Evolutionary conservation across 1,140 invertebrate species (phyloP).

Genomic region (Hycleus cichorii): DNA sequence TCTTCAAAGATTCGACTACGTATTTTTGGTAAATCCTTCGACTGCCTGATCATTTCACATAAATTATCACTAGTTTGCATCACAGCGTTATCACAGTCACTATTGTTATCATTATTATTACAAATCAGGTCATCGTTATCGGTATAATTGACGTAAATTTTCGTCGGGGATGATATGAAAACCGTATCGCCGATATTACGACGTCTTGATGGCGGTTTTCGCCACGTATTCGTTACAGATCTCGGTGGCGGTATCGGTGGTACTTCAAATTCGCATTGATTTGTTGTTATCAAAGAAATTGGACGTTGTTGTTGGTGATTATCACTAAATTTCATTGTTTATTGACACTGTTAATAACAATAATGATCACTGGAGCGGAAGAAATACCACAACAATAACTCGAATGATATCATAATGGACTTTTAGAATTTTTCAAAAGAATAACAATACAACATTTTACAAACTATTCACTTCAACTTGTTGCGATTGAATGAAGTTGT

Average conservation of each 20-base stretch:
- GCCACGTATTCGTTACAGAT: conserved; percentile 27
- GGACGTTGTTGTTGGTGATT: conserved; percentile 20
- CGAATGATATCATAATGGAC: too few species aligned
- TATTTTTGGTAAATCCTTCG: conserved; percentile 27
- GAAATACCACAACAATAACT: too few species aligned
- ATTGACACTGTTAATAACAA: background rate
- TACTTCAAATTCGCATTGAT: conserved; percentile 1
- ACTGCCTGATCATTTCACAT: conserved; percentile 18
- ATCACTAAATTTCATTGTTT: conserved; percentile 20
- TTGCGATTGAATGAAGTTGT: too few species aligned
- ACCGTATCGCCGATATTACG: conserved; percentile 35
- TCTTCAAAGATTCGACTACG: conserved; percentile 29
- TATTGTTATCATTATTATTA: background rate
- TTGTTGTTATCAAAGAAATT: conserved; percentile 12
- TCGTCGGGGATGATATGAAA: conserved; percentile 31
- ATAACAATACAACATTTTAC: background rate
- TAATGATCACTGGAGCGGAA: too few species aligned
- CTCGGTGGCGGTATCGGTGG: conserved; percentile 29
- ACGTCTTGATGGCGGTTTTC: conserved; percentile 19
- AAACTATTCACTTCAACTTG: background rate
- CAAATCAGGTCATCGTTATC: conserved; percentile 12
- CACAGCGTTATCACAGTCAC: background rate
- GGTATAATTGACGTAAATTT: conserved; percentile 23
- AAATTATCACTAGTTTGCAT: conserved; percentile 11
- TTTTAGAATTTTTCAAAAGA: too few species aligned